Evolutionary conservation across 2,797 vertebrate genomes (phyloP), one percentile per base, ranked within the genome.

Genomic region (Kryptopterus vitreolus): DNA sequence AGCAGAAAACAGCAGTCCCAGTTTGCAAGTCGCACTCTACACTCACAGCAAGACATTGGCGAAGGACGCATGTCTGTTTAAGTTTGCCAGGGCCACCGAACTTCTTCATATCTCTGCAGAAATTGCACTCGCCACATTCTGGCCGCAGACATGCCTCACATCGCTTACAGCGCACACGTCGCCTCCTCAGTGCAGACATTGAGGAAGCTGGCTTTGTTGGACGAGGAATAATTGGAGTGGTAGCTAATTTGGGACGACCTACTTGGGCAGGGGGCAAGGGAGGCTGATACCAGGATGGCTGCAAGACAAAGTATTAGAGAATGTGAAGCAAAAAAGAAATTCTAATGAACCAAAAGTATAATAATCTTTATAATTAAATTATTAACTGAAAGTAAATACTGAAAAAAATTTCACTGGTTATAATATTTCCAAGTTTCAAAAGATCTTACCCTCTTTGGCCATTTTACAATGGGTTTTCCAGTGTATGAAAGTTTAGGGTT

Each of bases 51-150:
- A 98, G 94, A 90, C 97, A 98, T 80, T 98, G 97, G 48, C 97
- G 92, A 8, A 97, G 93, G 73, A 98, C 94, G 71, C 97, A 98
- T 71, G 96, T 98, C 92, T 98, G 97, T 88, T 98, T 98, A 81
- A 98, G 95, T 69, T 97, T 96, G 62, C 97, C 97, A 2, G 97
- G 97, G 0, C 97, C 97, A 0, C 97, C 97, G 6, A 98, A 98
- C 87, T 98, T 98, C 91, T 98, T 98, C 97, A 98, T 98, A 91
- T 98, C 97, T 86, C 95, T 94, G 92, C 97, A 99, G 90, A 98
- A 99, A 92, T 99, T 97, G 89, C 98, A 99, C 79, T 97, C 96
- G 29, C 98, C 98, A 83, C 98, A 99, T 87, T 99, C 98, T 2
- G 96, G 91, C 83, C 98, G 95, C 86, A 96, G 91, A 80, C 98